phyloP scores from a whole-genome alignment of 2,797 vertebrate species.

The Ctenosaura bakeri region DNA sequence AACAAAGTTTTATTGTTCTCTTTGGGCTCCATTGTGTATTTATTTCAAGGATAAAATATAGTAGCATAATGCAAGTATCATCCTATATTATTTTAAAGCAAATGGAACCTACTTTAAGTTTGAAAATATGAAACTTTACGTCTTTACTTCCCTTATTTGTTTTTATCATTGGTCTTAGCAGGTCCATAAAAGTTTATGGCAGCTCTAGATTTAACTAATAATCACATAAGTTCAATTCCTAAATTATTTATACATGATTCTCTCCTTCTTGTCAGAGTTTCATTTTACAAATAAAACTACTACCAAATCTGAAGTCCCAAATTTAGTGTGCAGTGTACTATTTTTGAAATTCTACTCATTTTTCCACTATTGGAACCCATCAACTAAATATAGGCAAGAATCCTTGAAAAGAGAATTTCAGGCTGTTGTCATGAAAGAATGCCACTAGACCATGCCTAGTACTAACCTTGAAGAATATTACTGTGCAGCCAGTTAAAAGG shows the following conservation, averaged over 20 bases:
- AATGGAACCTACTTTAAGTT: background rate
- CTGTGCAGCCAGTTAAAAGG: background rate
- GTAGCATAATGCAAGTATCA: background rate
- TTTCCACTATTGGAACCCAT: too few relatives aligned
- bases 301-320: background rate
- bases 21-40: background rate
- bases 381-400: constrained; percentile 37
- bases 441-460: background rate
- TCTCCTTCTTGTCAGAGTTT: background rate
- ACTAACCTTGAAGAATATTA: background rate
- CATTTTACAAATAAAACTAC: background rate
- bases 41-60: background rate
- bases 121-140: background rate
- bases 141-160: background rate
- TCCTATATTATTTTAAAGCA: background rate
- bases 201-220: background rate
- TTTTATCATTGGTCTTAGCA: background rate
- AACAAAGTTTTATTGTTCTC: background rate
- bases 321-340: background rate
- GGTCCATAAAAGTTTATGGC: background rate
- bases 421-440: background rate
- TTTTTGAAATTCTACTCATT: too few relatives aligned
- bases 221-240: background rate
- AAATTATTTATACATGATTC: background rate
- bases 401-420: accelerated